Conservation (phyloP, 2,888 invertebrate genomes). For the Chaetogeoica ovagalla region DNA sequence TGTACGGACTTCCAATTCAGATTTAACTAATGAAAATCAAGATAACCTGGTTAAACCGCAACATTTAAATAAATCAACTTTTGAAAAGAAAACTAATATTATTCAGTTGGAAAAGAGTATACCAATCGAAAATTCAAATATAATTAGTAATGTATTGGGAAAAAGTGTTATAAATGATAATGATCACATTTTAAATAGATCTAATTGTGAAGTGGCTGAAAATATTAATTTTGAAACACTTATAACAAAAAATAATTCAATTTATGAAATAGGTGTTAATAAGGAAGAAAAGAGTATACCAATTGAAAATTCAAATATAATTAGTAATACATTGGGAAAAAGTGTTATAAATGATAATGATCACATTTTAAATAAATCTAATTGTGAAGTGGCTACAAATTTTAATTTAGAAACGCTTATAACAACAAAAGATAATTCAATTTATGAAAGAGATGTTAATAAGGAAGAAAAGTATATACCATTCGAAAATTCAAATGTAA, state of each 20-base stretch:
- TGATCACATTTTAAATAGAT: neutral
- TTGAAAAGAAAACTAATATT: neutral
- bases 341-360: too few relatives aligned
- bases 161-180: neutral
- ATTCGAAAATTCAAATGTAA: too few relatives aligned
- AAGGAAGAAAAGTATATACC: neutral
- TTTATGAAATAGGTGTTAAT: too few relatives aligned
- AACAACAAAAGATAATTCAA: too few relatives aligned
- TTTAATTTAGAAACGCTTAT: too few relatives aligned
- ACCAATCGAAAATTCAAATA: neutral
- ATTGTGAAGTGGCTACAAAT: too few relatives aligned
- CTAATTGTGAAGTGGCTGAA: neutral
- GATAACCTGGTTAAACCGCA: too few relatives aligned
- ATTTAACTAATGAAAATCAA: too few relatives aligned
- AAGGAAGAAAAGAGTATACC: neutral
- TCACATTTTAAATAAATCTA: too few relatives aligned
- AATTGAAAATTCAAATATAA: neutral
- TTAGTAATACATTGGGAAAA: too few relatives aligned
- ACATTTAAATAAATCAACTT: neutral
- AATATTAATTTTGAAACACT: neutral
- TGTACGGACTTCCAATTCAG: too few relatives aligned
- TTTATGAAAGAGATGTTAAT: neutral
- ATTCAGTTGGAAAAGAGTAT: neutral
- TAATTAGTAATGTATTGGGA: neutral
- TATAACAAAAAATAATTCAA: too few relatives aligned